These are phyloP conservation scores for Carpatolechia fugitivella DNA, from an alignment of 2,888 invertebrate genomes.

Conservation along the genomic window DNA sequence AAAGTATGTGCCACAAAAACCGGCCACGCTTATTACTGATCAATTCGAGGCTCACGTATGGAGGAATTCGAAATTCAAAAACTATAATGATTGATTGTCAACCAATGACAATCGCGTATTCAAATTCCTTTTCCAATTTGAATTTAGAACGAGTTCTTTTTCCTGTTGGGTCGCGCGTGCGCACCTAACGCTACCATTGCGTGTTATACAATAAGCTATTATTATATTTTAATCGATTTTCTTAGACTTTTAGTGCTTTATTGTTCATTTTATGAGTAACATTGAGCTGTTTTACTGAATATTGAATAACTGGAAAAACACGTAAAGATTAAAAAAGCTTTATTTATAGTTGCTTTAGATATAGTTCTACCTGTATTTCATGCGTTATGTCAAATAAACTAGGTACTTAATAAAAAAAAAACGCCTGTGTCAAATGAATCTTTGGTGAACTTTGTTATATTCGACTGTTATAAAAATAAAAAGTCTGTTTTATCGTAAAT, in stretches of 20 bases:
- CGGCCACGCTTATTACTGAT: constrained; percentile 54
- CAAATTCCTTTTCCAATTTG: constrained; percentile 70
- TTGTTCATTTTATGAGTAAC: constrained; percentile 7
- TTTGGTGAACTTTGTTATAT: too few relatives aligned
- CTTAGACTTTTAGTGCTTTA: constrained; percentile 30
- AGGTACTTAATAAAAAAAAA: too few relatives aligned
- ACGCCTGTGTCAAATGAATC: too few relatives aligned
- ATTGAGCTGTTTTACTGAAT: not conserved
- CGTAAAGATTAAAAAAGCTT: too few relatives aligned
- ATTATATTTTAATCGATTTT: constrained; percentile 48
- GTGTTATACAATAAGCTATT: constrained; percentile 61
- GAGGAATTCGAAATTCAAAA: constrained; percentile 71
- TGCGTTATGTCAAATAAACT: too few relatives aligned
- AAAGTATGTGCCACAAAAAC: constrained; percentile 33
- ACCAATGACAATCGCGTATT: constrained; percentile 75
- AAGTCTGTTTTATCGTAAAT: too few relatives aligned
- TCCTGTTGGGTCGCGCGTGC: constrained; percentile 54
- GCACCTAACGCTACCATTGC: constrained; percentile 54
- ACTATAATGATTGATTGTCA: constrained; percentile 76
- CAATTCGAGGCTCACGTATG: constrained; percentile 63
- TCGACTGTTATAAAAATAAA: too few relatives aligned
- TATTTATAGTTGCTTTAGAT: too few relatives aligned
- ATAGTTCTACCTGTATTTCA: too few relatives aligned
- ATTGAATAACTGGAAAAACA: not conserved
- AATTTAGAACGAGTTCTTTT: constrained; percentile 72